A percentile compares a stretch with the other conserved stretches of the same genome.
Evolutionary conservation across 2,888 invertebrate genomes (phyloP).

Genomic region (Scaptomyza flava): DNA sequence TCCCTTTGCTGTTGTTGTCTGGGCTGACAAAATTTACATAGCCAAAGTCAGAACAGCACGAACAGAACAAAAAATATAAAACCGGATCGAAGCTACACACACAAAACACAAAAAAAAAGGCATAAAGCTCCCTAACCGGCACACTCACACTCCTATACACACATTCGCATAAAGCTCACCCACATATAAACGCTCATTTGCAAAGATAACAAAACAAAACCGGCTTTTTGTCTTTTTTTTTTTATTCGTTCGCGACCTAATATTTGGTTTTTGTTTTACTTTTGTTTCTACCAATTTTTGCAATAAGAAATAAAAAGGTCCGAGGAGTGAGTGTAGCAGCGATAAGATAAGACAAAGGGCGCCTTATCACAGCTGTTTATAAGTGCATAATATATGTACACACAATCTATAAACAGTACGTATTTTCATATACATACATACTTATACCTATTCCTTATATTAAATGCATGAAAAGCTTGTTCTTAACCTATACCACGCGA

Average conservation of each 20-base stretch:
- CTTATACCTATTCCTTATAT: constrained; percentile 11
- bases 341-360: constrained; percentile 65
- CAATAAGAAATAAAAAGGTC: constrained; percentile 2
- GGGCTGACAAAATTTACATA: constrained; percentile 47
- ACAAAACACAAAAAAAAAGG: constrained; percentile 32
- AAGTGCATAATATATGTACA: constrained; percentile 8
- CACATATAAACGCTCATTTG: constrained; percentile 64
- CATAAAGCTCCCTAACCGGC: constrained; percentile 65
- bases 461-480: constrained; percentile 44
- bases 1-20: constrained; percentile 36
- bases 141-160: constrained; percentile 16
- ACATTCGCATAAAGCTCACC: constrained; percentile 55
- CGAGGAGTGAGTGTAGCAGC: constrained; percentile 13
- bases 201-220: constrained; percentile 63
- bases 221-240: constrained; percentile 58
- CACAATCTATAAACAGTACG: constrained; percentile 17
- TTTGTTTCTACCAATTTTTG: constrained; percentile 47
- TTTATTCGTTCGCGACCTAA: constrained; percentile 55
- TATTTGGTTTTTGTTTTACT: constrained; percentile 31
- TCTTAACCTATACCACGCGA: constrained; percentile 70
- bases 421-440: not conserved
- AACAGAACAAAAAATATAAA: constrained; percentile 29
- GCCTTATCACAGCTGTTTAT: constrained; percentile 57
- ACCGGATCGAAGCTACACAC: constrained; percentile 61
- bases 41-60: constrained; percentile 51